Base-by-base conservation (phyloP, 2,888 invertebrate species). In the Drosophila aldrichi region DNA sequence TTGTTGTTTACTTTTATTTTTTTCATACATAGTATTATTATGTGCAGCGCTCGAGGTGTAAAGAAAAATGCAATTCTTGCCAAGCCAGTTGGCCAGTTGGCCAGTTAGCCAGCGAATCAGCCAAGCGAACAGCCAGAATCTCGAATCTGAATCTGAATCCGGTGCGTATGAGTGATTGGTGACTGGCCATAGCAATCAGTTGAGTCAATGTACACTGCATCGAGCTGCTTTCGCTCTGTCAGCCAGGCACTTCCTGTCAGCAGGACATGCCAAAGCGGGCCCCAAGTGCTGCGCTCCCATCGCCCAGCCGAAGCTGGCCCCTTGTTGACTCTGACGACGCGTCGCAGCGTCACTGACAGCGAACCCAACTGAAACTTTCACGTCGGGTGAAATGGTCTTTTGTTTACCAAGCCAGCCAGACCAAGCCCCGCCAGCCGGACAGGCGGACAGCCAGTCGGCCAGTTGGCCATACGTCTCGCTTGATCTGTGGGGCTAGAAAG, bases 51-150 rank as follows among this genome's bases (percentile, higher is more conserved):
- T 64, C 18, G 64, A 60, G 70, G 43, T 57, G 51, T 22, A 44
- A 70, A 65, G 56, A 57, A 58, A 80, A 79, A 77, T 83, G 82
- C 84, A 79, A 79, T 82, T 82, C 82, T 82, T 79, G 84, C 74
- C 84, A 79, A 64, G 66, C 75, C 62, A 55, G 48, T 22, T 12
- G 5, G 52, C 54, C 57, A 52, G 40, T 34, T 43, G 12, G 67
- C 55, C 29, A 70, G 66, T 36, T 41, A 8, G 48, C 25, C 51
- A 59, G 56, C 64, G 43, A 70, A 10, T 59, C 52, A 56, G 41
- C 58, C 46, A 36, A 65, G 70, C 79, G 60, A 64, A 46, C 38
- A 25, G 48, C 34, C 62, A 63, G 70, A 57, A 55, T 59, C 56
- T 56, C 9, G 32, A 57, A 59, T 34, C 79, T 67, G 32, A 57